Evolutionary conservation across 2,797 vertebrate genomes (phyloP).

Genomic region (Peromyscus melanophrys): DNA sequence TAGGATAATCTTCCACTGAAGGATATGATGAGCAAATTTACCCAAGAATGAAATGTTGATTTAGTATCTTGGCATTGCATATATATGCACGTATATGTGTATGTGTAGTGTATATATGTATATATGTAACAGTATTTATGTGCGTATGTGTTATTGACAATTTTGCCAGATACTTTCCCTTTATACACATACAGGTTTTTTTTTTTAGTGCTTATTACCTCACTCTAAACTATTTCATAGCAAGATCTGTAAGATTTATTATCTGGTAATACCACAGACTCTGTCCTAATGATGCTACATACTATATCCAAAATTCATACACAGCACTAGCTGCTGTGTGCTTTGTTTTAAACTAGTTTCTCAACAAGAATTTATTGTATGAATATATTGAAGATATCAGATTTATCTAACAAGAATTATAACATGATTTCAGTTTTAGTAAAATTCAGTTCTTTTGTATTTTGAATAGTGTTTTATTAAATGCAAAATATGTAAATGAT

Average conservation of each 20-base stretch:
- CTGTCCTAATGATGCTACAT: not conserved
- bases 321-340: not conserved
- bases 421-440: constrained; percentile 7
- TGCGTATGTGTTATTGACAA: not conserved
- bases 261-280: not conserved
- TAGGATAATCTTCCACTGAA: not conserved
- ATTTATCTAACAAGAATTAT: not conserved
- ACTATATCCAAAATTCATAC: not conserved
- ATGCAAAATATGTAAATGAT: not conserved
- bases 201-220: not conserved
- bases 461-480: constrained; percentile 11
- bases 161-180: not conserved
- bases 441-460: constrained; percentile 12
- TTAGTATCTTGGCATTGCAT: not conserved
- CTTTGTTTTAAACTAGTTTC: not conserved
- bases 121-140: not conserved
- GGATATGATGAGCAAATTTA: not conserved
- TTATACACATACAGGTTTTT: not conserved
- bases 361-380: not conserved
- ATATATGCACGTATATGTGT: not conserved
- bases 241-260: not conserved
- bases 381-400: not conserved
- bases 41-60: not conserved
- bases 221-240: not conserved
- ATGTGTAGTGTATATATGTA: not conserved